Base-by-base conservation (phyloP, 2,113 vertebrate genomes). In the Periophthalmodon schlosseri region DNA sequence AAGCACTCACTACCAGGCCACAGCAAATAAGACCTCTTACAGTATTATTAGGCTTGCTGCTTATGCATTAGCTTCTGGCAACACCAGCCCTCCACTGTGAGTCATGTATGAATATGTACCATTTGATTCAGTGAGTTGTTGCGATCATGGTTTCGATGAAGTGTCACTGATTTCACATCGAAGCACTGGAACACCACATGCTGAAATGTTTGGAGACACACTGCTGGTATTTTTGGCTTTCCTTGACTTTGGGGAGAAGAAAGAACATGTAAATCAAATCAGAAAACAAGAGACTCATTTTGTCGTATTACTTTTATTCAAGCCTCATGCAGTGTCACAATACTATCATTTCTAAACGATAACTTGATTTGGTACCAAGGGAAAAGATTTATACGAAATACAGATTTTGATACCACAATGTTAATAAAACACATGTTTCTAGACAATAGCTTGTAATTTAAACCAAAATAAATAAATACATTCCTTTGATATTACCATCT, bases 11-110 rank as follows among this genome's bases (percentile, higher is more conserved):
- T 76, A 58, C 75, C 44, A 46, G 58, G 64, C 76, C 69, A 60
- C 3, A 47, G 34, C 68, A 86, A 74, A 74, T 70, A 24, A 69
- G 9, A 49, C 46, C 64, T 68, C 56, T 75, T 18, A 33, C 73
- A 65, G 72, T 75, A 39, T 77, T 61, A 70, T 9, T 71, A 15
- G 66, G 39, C 68, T 11, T 21, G 18, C 56, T 21, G 18, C 66
- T 73, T 78, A 73, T 61, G 57, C 44, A 54, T 72, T 57, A 69
- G 34, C 24, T 23, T n/a, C 28, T 28, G 23, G n/a, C 36, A n/a
- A 65, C 47, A 72, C 24, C 49, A 24, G 57, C 63, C 61, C 63
- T 75, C 65, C 57, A 67, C 21, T 70, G 63, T 44, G 63, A 39
- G 63, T 65, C 63, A 65, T 20, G 20, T 44, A 65, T 65, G 63